These are phyloP conservation scores for Yasuhikotakia modesta DNA, from an alignment of 2,797 vertebrate species.

Conservation along the genomic window DNA sequence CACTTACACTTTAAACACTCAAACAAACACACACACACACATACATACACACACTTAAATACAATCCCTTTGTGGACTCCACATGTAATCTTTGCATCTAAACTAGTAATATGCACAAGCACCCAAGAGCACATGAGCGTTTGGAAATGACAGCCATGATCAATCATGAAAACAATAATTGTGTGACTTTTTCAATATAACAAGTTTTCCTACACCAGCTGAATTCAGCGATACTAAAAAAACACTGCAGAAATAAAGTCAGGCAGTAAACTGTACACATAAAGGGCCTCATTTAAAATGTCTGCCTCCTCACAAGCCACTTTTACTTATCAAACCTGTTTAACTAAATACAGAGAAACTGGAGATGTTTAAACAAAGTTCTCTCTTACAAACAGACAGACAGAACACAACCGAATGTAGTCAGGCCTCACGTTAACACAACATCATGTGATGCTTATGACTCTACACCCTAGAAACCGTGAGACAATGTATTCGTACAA, in stretches of 20 bases:
- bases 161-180: conserved; percentile 9
- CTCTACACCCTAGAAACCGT: not conserved
- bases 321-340: too few relatives aligned
- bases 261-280: not conserved
- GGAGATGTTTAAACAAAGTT: too few relatives aligned
- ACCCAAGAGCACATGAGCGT: not conserved
- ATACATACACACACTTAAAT: conserved; percentile 21
- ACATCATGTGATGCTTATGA: too few relatives aligned
- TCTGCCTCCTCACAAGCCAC: too few relatives aligned
- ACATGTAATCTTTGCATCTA: conserved; percentile 53
- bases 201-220: not conserved
- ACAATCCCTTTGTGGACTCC: conserved; percentile 42
- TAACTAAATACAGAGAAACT: too few relatives aligned
- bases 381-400: too few relatives aligned
- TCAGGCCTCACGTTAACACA: too few relatives aligned
- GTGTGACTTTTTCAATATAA: not conserved
- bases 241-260: not conserved
- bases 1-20: too few relatives aligned
- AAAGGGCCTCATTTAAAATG: too few relatives aligned
- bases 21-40: not conserved
- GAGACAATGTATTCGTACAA: not conserved
- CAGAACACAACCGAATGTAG: too few relatives aligned
- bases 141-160: conserved; percentile 5
- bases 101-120: conserved; percentile 23
- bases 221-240: not conserved